A percentile compares a stretch with the other conserved stretches of the same genome.
Conservation (phyloP, 2,797 vertebrate genomes). For the Trematomus bernacchii region DNA sequence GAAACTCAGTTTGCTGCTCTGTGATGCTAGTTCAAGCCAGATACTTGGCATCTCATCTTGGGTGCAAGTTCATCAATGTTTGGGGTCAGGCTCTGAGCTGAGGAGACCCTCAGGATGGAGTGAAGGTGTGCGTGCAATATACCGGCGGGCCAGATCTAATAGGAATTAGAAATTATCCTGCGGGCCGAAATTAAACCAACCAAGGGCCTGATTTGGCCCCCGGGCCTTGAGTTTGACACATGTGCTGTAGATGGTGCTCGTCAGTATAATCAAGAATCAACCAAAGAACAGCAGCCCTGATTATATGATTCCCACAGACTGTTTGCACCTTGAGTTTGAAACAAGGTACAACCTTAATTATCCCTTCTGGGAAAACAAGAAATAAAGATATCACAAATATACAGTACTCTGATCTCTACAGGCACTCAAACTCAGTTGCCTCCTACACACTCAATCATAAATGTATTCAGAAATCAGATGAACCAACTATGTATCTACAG, state of each 20-base stretch:
- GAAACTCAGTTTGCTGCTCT: too few species aligned
- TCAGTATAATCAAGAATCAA: background rate
- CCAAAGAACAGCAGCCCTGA: background rate
- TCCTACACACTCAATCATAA: slow-evolving; percentile 3
- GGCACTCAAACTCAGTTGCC: background rate
- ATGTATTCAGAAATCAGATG: slow-evolving; percentile 1
- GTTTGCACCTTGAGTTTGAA: background rate
- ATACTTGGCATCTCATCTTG: too few species aligned
- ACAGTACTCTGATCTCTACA: slow-evolving; percentile 15
- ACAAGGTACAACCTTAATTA: slow-evolving; percentile 6
- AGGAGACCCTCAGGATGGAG: too few species aligned
- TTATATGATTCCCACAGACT: background rate
- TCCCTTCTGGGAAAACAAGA: slow-evolving; percentile 10
- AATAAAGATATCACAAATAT: slow-evolving; percentile 22
- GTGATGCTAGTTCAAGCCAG: too few species aligned
- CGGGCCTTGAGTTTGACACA: too few species aligned
- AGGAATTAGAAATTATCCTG: too few species aligned
- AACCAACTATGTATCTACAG: background rate
- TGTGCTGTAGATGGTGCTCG: background rate
- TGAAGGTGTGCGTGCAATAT: too few species aligned
- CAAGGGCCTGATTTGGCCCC: too few species aligned
- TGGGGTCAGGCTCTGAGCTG: too few species aligned
- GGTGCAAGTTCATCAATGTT: too few species aligned
- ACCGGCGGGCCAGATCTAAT: too few species aligned
- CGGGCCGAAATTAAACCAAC: too few species aligned